Percentiles rank a stretch among this genome's conserved stretches.
phyloP scores from a whole-genome alignment of 1,140 invertebrate genomes.

The Steinernema khuongi region DNA sequence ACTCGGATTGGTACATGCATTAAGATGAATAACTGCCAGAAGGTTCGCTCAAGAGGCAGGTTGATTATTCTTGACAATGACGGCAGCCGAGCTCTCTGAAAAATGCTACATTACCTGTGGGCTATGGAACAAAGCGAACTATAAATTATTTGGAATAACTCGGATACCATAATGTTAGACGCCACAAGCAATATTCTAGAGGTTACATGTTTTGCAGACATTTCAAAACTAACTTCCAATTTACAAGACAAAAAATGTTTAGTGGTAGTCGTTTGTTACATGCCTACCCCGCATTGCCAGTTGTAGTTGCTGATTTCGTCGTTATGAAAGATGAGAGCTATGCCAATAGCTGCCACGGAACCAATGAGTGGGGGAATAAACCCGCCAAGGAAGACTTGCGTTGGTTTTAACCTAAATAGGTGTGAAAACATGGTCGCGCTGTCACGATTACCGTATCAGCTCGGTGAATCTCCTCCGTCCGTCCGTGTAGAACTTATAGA shows the following conservation, averaged over 20 bases:
- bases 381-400: conserved; percentile 49
- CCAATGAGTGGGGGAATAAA: conserved; percentile 57
- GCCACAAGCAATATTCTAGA: no score
- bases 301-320: conserved; percentile 58
- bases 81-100: conserved; percentile 39
- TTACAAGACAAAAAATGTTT: neutral
- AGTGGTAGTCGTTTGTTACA: no score
- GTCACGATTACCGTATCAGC: neutral
- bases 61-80: conserved; percentile 42
- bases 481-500: conserved; percentile 7
- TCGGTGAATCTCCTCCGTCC: neutral
- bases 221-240: neutral
- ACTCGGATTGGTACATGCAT: conserved; percentile 41
- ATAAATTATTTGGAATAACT: no score
- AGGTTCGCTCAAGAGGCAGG: conserved; percentile 37
- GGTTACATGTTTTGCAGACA: no score
- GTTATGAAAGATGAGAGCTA: conserved; percentile 55
- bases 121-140: no score
- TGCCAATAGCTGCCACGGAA: conserved; percentile 52
- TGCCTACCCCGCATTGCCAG: conserved; percentile 57
- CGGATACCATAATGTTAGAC: neutral
- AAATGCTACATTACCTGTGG: no score
- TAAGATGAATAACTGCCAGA: conserved; percentile 40
- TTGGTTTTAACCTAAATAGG: conserved; percentile 39
- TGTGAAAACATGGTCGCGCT: neutral